Evolutionary conservation across 2,113 vertebrate genomes (phyloP).

Genomic region (Hemibates koningsi): DNA sequence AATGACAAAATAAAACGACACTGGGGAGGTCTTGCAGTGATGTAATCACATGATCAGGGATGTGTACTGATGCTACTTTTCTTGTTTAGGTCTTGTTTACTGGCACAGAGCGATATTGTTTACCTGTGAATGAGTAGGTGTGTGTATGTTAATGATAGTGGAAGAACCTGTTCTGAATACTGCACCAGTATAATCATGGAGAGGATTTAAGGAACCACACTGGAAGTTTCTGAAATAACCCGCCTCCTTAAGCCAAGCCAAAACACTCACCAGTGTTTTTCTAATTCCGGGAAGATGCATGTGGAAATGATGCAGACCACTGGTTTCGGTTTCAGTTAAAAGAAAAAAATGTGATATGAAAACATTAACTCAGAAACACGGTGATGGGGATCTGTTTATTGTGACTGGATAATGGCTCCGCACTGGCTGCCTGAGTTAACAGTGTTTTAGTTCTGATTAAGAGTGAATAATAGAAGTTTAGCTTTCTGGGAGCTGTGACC

Average conservation of each 20-base stretch:
- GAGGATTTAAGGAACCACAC: background rate
- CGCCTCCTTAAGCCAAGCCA: background rate
- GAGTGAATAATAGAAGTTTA: background rate
- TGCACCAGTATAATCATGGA: background rate
- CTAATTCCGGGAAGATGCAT: background rate
- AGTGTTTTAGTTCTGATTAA: background rate
- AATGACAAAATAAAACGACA: constrained; percentile 22
- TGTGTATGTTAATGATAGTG: background rate
- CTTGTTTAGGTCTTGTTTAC: background rate
- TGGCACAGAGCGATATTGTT: background rate
- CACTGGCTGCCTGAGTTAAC: background rate
- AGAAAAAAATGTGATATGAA: background rate
- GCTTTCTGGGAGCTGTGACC: background rate
- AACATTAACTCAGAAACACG: background rate
- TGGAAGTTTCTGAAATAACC: background rate
- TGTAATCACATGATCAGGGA: background rate
- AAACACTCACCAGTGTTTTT: background rate
- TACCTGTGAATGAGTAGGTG: background rate
- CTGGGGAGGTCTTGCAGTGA: constrained; percentile 3
- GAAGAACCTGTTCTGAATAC: background rate
- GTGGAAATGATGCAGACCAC: background rate
- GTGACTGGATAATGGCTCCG: background rate
- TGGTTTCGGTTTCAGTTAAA: background rate
- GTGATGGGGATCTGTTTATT: background rate
- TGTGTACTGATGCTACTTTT: background rate